Evolutionary conservation across 2,797 vertebrate genomes (phyloP).

Genomic region (Pipistrellus kuhlii): DNA sequence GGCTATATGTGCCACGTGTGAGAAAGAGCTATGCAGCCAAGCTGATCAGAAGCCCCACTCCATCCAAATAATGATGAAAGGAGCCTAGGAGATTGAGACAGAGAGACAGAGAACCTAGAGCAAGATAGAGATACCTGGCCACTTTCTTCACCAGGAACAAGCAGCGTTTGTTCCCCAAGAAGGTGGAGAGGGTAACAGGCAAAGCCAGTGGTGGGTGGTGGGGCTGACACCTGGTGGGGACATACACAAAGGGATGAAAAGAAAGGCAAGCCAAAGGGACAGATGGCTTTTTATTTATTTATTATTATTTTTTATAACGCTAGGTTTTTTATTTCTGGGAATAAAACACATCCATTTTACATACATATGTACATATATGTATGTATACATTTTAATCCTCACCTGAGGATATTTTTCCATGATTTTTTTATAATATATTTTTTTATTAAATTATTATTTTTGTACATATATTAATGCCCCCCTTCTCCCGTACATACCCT

Average conservation of each 20-base stretch:
- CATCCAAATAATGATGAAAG: neutral
- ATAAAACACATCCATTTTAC: no score
- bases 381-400: no score
- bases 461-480: no score
- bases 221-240: neutral
- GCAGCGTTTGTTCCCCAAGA: no score
- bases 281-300: neutral
- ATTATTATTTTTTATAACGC: no score
- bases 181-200: neutral
- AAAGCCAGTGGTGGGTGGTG: neutral
- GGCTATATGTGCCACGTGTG: neutral
- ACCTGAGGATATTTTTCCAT: no score
- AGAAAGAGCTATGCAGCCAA: neutral
- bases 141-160: neutral
- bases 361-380: no score
- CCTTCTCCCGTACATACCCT: no score
- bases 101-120: neutral
- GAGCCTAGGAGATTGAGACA: neutral
- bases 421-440: no score
- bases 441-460: no score
- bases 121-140: neutral
- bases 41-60: neutral
- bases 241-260: neutral
- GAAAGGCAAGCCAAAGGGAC: neutral
- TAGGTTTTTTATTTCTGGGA: no score